Evolutionary conservation across 2,888 invertebrate genomes (phyloP).

Genomic region (Pseudeuparius sepicola): DNA sequence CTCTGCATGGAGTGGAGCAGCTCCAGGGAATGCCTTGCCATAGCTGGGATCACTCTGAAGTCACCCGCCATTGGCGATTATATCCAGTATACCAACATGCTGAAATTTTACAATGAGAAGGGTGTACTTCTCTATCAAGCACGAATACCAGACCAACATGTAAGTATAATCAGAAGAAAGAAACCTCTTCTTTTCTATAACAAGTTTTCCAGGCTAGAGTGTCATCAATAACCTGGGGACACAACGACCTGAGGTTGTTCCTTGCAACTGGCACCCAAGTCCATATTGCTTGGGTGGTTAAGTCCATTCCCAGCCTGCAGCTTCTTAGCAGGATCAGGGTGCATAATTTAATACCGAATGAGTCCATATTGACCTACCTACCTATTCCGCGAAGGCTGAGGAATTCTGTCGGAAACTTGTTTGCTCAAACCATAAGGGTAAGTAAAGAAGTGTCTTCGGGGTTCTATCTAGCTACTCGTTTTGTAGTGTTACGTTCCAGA

Average conservation of each 20-base stretch:
- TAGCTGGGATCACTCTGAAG: slow-evolving; percentile 66
- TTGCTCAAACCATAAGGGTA: slow-evolving; percentile 90
- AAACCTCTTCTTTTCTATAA: neutral
- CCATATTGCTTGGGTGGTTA: slow-evolving; percentile 89
- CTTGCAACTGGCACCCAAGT: slow-evolving; percentile 85
- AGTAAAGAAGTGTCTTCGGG: too few species aligned
- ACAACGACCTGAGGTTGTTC: slow-evolving; percentile 91
- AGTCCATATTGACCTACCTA: slow-evolving; percentile 64
- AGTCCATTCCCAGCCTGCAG: slow-evolving; percentile 83
- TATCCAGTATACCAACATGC: slow-evolving; percentile 62
- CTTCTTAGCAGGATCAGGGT: slow-evolving; percentile 76
- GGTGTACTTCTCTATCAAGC: slow-evolving; percentile 75
- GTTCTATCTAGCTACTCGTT: slow-evolving; percentile 1
- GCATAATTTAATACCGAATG: slow-evolving; percentile 63
- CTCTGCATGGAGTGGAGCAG: slow-evolving; percentile 95
- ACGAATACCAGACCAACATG: slow-evolving; percentile 58
- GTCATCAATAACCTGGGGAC: slow-evolving; percentile 95
- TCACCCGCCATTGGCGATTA: slow-evolving; percentile 31
- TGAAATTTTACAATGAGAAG: slow-evolving; percentile 85
- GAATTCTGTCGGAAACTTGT: slow-evolving; percentile 75
- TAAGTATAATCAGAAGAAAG: slow-evolving; percentile 15
- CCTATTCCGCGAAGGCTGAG: slow-evolving; percentile 83
- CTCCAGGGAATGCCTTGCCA: slow-evolving; percentile 82
- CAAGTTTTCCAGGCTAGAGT: slow-evolving; percentile 57
- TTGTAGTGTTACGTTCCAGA: slow-evolving; percentile 89